These are phyloP conservation scores for Caenorhabditis afra DNA, from an alignment of 2,888 invertebrate genomes.

Conservation along the genomic window DNA sequence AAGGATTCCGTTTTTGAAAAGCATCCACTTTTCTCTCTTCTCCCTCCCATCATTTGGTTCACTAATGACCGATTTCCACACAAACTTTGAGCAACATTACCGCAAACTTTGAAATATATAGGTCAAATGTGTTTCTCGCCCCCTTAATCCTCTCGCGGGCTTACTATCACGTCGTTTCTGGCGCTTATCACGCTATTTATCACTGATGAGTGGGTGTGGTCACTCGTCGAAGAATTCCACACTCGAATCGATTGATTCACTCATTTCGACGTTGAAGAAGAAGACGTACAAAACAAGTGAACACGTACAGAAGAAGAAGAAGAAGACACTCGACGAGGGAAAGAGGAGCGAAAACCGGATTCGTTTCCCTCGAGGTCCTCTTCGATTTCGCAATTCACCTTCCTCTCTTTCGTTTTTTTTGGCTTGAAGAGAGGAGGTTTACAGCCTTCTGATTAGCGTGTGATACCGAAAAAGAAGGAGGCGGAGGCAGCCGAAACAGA, in stretches of 20 bases:
- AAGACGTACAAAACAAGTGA: slow-evolving; percentile 50
- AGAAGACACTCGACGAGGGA: too few relatives aligned
- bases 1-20: too few relatives aligned
- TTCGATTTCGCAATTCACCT: slow-evolving; percentile 42
- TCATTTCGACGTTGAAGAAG: slow-evolving; percentile 2
- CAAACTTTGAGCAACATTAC: too few relatives aligned
- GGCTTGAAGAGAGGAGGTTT: slow-evolving; percentile 21
- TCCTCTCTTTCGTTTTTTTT: slow-evolving; percentile 8
- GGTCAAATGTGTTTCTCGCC: too few relatives aligned
- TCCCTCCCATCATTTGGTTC: too few relatives aligned
- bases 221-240: slow-evolving; percentile 20
- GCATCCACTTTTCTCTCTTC: too few relatives aligned
- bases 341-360: slow-evolving; percentile 56
- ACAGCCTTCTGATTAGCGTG: slow-evolving; percentile 53
- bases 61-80: slow-evolving; percentile 18
- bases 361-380: slow-evolving; percentile 4
- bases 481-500: slow-evolving; percentile 11
- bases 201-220: not conserved
- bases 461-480: slow-evolving; percentile 19
- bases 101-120: too few relatives aligned
- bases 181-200: slow-evolving; percentile 4
- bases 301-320: slow-evolving; percentile 22
- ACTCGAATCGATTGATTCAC: slow-evolving; percentile 9
- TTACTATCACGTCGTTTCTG: too few relatives aligned
- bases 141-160: too few relatives aligned